Conservation (phyloP, 2,797 vertebrate genomes). For the Melanotaenia maccullochi region DNA sequence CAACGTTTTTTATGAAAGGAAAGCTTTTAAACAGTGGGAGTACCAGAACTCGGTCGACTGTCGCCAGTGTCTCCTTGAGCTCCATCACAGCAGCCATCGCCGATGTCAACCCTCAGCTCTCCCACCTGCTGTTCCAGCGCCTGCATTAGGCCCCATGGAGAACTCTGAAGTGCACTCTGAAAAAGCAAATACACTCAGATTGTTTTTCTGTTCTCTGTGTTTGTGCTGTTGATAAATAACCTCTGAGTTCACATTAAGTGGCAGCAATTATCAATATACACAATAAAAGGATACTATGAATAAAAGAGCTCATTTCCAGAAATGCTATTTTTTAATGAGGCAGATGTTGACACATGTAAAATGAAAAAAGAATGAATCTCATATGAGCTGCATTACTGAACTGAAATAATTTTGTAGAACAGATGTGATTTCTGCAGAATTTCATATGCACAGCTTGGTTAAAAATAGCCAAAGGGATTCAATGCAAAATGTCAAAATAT, state of each 20-base stretch:
- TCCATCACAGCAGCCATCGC: slow-evolving; percentile 54
- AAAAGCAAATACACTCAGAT: slow-evolving; percentile 49
- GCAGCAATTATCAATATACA: slow-evolving; percentile 35
- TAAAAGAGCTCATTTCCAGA: slow-evolving; percentile 30
- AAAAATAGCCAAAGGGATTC: slow-evolving; percentile 1
- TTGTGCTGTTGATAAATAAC: slow-evolving; percentile 2
- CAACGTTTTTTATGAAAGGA: slow-evolving; percentile 1
- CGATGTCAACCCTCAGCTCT: slow-evolving; percentile 81
- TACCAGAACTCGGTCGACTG: slow-evolving; percentile 85
- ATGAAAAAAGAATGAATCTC: not conserved
- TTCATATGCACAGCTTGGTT: not conserved
- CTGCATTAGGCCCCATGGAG: slow-evolving; percentile 85
- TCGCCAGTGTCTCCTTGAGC: slow-evolving; percentile 71
- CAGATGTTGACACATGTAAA: slow-evolving; percentile 18
- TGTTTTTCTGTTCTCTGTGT: not conserved
- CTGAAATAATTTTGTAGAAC: not conserved
- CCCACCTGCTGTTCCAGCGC: slow-evolving; percentile 89
- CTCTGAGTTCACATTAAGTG: slow-evolving; percentile 16
- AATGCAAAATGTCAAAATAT: slow-evolving; percentile 14
- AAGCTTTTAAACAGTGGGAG: slow-evolving; percentile 24
- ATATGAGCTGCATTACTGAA: not conserved
- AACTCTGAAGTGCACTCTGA: slow-evolving; percentile 82
- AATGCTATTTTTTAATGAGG: slow-evolving; percentile 9
- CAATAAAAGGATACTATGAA: slow-evolving; percentile 27
- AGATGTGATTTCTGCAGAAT: not conserved